phyloP scores from a whole-genome alignment of 2,888 invertebrate genomes.

The Drosophila lutescens region DNA sequence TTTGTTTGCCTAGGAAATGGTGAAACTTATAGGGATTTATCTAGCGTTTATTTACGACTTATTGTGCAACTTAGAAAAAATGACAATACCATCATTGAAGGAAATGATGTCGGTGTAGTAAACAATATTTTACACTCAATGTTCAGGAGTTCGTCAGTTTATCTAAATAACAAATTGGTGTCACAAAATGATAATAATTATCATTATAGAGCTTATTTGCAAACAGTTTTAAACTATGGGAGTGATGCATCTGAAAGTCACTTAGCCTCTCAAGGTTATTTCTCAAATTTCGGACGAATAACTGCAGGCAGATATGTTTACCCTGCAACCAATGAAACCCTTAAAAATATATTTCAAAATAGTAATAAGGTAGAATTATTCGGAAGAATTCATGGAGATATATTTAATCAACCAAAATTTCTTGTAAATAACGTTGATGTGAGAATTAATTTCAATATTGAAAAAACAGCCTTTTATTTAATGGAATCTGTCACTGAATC shows the following conservation, averaged over 20 bases:
- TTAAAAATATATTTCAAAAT: conserved; percentile 12
- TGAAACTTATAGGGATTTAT: not conserved
- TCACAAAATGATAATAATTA: conserved; percentile 1
- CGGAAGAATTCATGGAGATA: not conserved
- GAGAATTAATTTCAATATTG: conserved; percentile 14
- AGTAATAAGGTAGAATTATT: not conserved
- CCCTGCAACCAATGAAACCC: not conserved
- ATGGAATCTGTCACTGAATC: conserved; percentile 5
- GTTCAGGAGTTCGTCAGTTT: conserved; percentile 5
- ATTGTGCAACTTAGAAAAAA: not conserved
- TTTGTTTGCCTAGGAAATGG: not conserved
- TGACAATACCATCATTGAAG: not conserved
- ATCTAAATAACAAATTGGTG: conserved; percentile 9
- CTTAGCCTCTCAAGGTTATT: conserved; percentile 8
- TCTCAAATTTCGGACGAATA: conserved; percentile 2
- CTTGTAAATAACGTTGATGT: conserved; percentile 13
- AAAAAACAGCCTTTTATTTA: conserved; percentile 14
- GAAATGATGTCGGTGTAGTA: not conserved
- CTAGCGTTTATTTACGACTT: not conserved
- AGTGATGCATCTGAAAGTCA: conserved; percentile 5
- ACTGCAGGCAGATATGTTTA: conserved; percentile 2
- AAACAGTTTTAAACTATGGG: conserved; percentile 10
- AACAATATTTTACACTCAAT: conserved; percentile 11
- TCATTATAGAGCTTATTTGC: conserved; percentile 6
- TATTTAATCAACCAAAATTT: no score